A percentile compares a stretch with the other conserved stretches of the same genome.
Evolutionary conservation across 2,113 vertebrate species (phyloP).

Genomic region (Martes martes): DNA sequence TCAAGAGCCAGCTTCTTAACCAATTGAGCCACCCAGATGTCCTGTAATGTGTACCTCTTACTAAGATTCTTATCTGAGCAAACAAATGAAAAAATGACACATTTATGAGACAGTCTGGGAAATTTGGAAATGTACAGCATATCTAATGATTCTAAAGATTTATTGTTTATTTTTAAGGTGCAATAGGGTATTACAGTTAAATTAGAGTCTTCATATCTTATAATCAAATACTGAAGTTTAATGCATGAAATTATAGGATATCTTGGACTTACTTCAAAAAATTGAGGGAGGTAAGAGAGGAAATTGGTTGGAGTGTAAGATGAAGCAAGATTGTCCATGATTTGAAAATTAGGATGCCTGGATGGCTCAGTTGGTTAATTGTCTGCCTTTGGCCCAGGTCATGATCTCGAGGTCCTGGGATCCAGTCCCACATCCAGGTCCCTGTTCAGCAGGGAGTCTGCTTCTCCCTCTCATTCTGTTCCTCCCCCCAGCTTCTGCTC

Average conservation of each 20-base stretch:
- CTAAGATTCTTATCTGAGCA: not conserved
- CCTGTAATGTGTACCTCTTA: not conserved
- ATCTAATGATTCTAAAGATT: not conserved
- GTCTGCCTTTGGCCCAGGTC: not conserved
- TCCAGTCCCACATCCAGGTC: too few relatives aligned
- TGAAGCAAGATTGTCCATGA: not conserved
- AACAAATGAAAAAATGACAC: not conserved
- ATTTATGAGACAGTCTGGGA: not conserved
- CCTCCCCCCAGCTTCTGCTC: not conserved
- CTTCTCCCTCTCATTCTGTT: not conserved
- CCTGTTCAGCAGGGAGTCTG: not conserved
- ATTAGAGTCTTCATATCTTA: not conserved
- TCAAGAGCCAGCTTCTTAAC: not conserved
- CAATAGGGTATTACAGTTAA: not conserved
- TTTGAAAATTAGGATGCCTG: not conserved
- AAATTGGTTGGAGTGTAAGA: not conserved
- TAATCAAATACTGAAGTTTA: not conserved
- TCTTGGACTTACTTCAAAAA: not conserved
- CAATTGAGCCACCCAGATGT: not conserved
- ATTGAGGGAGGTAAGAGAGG: not conserved
- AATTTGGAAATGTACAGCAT: not conserved
- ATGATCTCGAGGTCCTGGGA: too few relatives aligned
- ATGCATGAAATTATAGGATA: not conserved
- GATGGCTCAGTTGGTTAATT: not conserved
- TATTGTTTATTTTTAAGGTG: not conserved